phyloP scores from a whole-genome alignment of 2,888 invertebrate species.

The Aleiodes alternator region DNA sequence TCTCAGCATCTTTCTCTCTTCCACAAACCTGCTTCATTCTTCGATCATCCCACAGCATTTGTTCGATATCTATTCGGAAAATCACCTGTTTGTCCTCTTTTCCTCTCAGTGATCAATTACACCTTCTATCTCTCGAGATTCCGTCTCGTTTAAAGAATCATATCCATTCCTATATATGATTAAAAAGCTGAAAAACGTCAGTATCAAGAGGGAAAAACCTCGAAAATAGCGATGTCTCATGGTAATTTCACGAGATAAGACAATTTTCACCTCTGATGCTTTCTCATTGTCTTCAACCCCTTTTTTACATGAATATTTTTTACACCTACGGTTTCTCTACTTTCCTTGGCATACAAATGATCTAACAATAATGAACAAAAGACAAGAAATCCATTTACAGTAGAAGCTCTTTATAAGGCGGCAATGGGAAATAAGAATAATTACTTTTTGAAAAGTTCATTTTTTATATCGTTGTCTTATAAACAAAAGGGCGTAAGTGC shows the following conservation, averaged over 20 bases:
- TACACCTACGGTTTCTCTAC: constrained; percentile 31
- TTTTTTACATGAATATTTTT: constrained; percentile 50
- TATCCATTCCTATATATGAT: not conserved
- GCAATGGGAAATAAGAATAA: too few species aligned
- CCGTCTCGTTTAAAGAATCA: not conserved
- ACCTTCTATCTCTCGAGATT: not conserved
- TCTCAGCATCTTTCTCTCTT: constrained; percentile 17
- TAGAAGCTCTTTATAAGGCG: too few species aligned
- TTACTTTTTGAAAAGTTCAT: too few species aligned
- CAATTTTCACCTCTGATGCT: constrained; percentile 36
- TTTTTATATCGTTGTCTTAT: too few species aligned
- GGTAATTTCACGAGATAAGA: constrained; percentile 39
- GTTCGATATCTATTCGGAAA: constrained; percentile 40
- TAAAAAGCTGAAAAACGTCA: constrained; percentile 20
- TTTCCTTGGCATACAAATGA: constrained; percentile 44
- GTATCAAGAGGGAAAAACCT: constrained; percentile 12
- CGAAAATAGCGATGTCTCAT: constrained; percentile 21
- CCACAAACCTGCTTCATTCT: constrained; percentile 31
- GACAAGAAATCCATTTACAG: too few species aligned
- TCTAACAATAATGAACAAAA: too few species aligned
- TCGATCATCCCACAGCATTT: constrained; percentile 28
- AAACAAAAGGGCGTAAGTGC: too few species aligned
- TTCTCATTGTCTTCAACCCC: constrained; percentile 13
- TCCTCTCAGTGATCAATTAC: not conserved
- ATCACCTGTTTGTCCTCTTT: constrained; percentile 21